Base-by-base conservation (phyloP, 2,888 invertebrate species). In the Tenthredo mesomela region DNA sequence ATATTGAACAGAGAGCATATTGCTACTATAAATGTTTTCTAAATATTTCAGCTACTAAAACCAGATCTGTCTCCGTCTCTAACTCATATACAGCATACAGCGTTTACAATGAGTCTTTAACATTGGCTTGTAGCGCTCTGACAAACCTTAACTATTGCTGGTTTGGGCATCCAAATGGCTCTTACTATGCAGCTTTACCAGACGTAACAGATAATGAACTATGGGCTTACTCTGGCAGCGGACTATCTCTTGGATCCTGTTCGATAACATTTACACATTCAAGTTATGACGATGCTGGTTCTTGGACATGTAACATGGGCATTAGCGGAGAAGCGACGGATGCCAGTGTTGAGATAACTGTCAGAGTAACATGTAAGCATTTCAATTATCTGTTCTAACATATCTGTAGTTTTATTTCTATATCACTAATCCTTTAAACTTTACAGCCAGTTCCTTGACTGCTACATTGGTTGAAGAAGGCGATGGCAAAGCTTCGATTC, bases 121-220 rank as follows among this genome's bases (percentile, higher is more conserved):
- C 91, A 0, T 89, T 94, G 15, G 89, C 88, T 84, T 94, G 94
- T 83, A 90, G 89, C 1, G 93, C 93, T 0, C 92, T 93, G 0
- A 89, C 90, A 2, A 92, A 94, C 0, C 90, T 94, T 3, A 88
- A 90, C 1, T 94, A 94, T 88, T 94, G 94, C 88, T 94, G 94
- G 94, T 94, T 94, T 88, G 93, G 93, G 85, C 94, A 94, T 85
- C 94, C 94, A 0, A 93, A 94, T 61, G 94, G 94, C 0, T 83
- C 75, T 37, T 75, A 77, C 18, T 85, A 85, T 25, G 15, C 78
- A 29, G 84, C 84, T 43, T 21, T 65, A 12, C 84, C 84, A n/a
- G 61, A 47, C 15, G 75, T 37, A 10, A 21, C 47, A 3, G 47
- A 84, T 61, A 84, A 73, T 33, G 37, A 61, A n/a, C 47, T 84